A percentile compares a stretch with the other conserved stretches of the same genome.
These are phyloP conservation scores for Metallyticus violacea DNA, from an alignment of 2,888 invertebrate genomes.

Conservation along the genomic window DNA sequence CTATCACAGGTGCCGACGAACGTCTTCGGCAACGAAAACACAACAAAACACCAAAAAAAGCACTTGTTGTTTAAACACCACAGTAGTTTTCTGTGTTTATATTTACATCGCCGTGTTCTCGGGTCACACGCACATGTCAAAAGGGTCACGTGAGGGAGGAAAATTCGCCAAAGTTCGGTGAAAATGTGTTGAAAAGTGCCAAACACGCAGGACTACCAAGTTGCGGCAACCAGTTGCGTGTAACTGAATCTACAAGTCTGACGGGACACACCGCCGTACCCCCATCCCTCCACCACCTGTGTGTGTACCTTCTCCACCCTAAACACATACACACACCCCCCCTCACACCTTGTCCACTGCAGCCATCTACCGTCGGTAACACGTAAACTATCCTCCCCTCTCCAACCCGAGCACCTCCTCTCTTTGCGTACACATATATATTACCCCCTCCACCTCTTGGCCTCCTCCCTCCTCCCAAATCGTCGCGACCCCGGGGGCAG, in stretches of 20 bases:
- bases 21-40: not conserved
- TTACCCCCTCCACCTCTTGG: not conserved
- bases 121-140: not conserved
- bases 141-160: not conserved
- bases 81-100: not conserved
- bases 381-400: not conserved
- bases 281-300: constrained; percentile 1
- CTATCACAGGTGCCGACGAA: not conserved
- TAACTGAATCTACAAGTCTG: not conserved
- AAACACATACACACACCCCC: not conserved
- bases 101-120: not conserved
- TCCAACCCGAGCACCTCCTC: not conserved
- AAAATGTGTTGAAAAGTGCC: not conserved
- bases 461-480: not conserved
- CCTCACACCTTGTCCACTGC: constrained; percentile 7
- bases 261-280: not conserved
- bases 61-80: not conserved
- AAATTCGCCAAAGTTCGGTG: not conserved
- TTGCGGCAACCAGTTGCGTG: not conserved
- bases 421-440: not conserved
- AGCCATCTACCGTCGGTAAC: constrained; percentile 5
- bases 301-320: not conserved
- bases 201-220: not conserved
- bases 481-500: no score
- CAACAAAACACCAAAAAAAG: not conserved